Evolutionary conservation across 2,888 invertebrate genomes (phyloP), one percentile per base, ranked within the genome.

Genomic region (Rhamnusium bicolor): DNA sequence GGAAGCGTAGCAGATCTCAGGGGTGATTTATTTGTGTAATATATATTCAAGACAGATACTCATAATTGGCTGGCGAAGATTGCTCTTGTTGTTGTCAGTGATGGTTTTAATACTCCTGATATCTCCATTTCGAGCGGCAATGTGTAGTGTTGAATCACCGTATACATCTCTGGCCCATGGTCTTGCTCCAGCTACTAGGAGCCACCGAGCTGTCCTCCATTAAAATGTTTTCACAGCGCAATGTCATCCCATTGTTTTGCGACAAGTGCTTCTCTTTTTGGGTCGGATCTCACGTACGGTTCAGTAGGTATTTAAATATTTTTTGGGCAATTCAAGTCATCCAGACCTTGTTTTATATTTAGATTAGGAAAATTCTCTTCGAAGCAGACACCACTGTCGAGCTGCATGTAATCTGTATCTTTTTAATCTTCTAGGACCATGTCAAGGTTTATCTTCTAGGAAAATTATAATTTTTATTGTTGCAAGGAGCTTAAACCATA

Each of bases 121-220:
- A 84, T 95, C 92, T 6, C 94, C 94, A 16, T 90, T 89, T 73
- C 91, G 89, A 71, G 95, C 94, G 0, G 97, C 97, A 73, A 96
- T 89, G 87, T 98, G 98, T 6, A 98, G 88, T 0, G 97, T 93
- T 0, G 96, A 97, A 86, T 97, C 95, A 2, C 98, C 98, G 73
- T 91, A 89, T 66, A 91, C 88, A 85, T 97, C 96, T 61, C 95
- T 90, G 58, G 91, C 89, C 46, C 89, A 90, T 1, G 93, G 89
- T 80, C 82, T 83, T 0, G 96, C 96, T 16, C 97, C 97, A 1
- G 95, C 95, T 24, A 93, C 90, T 27, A 97, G 91, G 72, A 98
- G 89, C 89, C 94, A 92, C 76, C 96, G 90, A 1, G 93, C 92
- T 58, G 97, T 91, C 54, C 91, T 90, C 46, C 93, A 90, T 86